Evolutionary conservation across 2,888 invertebrate species (phyloP).

Genomic region (Poecilobothrus nobilitatus): DNA sequence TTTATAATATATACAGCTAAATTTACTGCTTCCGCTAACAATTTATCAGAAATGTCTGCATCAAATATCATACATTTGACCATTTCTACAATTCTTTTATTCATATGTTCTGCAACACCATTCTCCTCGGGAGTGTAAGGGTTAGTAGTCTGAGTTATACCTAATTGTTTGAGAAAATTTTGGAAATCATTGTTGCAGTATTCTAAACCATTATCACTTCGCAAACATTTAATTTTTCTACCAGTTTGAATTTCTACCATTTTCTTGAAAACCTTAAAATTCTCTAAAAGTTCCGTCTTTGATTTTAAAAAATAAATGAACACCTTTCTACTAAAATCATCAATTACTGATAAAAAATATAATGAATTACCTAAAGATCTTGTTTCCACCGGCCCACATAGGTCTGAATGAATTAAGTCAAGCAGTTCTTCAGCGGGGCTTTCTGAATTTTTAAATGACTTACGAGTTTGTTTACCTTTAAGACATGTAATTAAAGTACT

Average conservation of each 20-base stretch:
- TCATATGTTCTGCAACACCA: slow-evolving; percentile 34
- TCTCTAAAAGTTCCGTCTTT: slow-evolving; percentile 22
- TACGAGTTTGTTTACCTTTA: slow-evolving; percentile 26
- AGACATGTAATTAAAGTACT: too few species aligned
- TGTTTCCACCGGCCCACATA: too few species aligned
- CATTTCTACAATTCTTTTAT: slow-evolving; percentile 33
- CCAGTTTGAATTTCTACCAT: too few species aligned
- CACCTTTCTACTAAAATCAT: slow-evolving; percentile 24
- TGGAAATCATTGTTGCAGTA: too few species aligned
- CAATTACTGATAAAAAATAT: slow-evolving; percentile 25
- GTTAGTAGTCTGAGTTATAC: slow-evolving; percentile 26
- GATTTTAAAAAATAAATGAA: slow-evolving; percentile 23
- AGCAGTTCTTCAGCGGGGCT: slow-evolving; percentile 20
- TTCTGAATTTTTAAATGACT: slow-evolving; percentile 20
- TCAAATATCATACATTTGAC: too few species aligned
- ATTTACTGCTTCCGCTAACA: too few species aligned
- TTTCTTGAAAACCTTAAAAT: slow-evolving; percentile 18
- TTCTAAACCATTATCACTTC: too few species aligned
- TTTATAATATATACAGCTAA: too few species aligned
- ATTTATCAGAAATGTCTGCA: too few species aligned
- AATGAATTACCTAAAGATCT: too few species aligned
- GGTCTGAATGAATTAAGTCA: slow-evolving; percentile 25
- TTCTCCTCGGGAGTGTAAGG: slow-evolving; percentile 37
- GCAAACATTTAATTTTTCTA: too few species aligned
- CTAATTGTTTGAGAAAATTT: too few species aligned